Percentiles rank a stretch among this genome's conserved stretches.
These are phyloP conservation scores for Cephus nigrinus DNA, from an alignment of 2,888 invertebrate genomes.

Conservation along the genomic window DNA sequence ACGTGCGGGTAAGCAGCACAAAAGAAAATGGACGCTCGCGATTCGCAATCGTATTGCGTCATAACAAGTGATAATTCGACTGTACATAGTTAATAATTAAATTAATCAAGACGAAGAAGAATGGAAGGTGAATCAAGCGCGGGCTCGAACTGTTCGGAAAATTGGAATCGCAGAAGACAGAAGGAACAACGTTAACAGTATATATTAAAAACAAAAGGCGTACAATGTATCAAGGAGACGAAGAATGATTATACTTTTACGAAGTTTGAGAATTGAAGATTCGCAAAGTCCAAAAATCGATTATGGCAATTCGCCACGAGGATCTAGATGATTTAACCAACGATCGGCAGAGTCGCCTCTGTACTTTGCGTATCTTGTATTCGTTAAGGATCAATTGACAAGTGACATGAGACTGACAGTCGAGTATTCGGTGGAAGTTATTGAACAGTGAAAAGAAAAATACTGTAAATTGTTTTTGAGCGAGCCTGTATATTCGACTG, in stretches of 20 bases:
- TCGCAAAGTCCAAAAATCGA: not conserved
- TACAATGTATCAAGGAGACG: not conserved
- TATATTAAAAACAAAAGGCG: not conserved
- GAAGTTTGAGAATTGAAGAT: not conserved
- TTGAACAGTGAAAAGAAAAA: not conserved
- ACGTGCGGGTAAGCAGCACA: not conserved
- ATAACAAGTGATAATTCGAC: slow-evolving; percentile 14
- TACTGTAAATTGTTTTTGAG: not conserved
- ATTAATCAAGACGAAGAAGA: not conserved
- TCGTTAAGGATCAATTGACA: not conserved
- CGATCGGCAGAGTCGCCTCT: not conserved
- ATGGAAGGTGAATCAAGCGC: not conserved
- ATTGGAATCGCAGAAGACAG: not conserved
- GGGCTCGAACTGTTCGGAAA: not conserved
- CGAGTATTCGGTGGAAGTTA: not conserved
- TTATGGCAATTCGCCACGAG: not conserved
- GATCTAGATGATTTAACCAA: not conserved
- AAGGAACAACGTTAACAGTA: not conserved
- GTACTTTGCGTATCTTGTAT: not conserved
- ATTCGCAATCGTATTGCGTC: not conserved
- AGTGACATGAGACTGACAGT: not conserved
- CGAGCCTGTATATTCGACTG: not conserved
- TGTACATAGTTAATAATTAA: slow-evolving; percentile 17
- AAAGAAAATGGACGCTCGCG: not conserved
- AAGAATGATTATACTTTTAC: not conserved